phyloP scores from a whole-genome alignment of 2,113 vertebrate species.

The Apaloderma vittatum region DNA sequence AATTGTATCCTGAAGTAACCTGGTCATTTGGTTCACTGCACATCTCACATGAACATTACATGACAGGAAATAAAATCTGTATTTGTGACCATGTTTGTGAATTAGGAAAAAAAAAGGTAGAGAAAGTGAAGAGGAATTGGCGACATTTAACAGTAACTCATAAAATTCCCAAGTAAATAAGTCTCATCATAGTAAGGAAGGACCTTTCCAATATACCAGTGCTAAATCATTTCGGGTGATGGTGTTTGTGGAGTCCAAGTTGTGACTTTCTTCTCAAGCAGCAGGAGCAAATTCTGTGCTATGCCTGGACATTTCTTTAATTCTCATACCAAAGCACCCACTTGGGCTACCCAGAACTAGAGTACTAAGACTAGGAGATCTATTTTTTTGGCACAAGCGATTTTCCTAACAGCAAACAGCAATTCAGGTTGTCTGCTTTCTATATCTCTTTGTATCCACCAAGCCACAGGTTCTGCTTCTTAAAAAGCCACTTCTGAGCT shows the following conservation, averaged over 20 bases:
- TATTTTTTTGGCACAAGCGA: background rate
- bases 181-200: background rate
- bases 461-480: background rate
- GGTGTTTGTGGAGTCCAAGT: background rate
- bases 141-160: background rate
- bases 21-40: background rate
- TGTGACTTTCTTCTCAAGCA: background rate
- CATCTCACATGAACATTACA: background rate
- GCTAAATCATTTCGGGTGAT: background rate
- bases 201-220: background rate
- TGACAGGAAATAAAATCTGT: background rate
- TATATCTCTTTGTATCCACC: background rate
- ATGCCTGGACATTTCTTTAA: background rate
- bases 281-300: background rate
- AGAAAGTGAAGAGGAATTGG: background rate
- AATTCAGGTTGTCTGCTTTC: background rate
- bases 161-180: background rate
- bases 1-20: slow-evolving; percentile 12
- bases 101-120: background rate
- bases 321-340: background rate
- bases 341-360: background rate
- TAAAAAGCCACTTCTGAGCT: background rate
- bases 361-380: background rate
- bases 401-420: background rate
- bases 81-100: background rate